phyloP scores from a whole-genome alignment of 2,797 vertebrate species.

The Halcyon chelicuti region DNA sequence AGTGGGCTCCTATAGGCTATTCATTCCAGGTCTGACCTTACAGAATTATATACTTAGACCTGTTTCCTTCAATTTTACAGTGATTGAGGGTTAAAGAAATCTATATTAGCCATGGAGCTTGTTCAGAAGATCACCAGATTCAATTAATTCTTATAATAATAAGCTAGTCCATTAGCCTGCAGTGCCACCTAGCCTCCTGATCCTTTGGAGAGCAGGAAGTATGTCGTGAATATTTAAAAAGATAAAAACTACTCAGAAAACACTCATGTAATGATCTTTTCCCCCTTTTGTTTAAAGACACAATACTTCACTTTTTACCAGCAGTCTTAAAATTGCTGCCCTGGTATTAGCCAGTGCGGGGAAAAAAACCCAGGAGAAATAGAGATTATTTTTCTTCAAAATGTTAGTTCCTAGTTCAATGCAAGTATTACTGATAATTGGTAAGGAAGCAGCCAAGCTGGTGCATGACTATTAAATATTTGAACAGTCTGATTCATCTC shows the following conservation, averaged over 20 bases:
- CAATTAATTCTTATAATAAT: not conserved
- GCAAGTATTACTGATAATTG: conserved; percentile 5
- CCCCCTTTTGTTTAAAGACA: not conserved
- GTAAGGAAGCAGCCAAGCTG: conserved; percentile 25
- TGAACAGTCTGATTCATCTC: conserved; percentile 53
- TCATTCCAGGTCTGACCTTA: not conserved
- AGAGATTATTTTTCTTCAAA: conserved; percentile 8
- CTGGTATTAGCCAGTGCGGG: not conserved
- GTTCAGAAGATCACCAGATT: not conserved
- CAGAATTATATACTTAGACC: not conserved
- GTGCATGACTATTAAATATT: conserved; percentile 38
- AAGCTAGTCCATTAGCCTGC: conserved; percentile 30
- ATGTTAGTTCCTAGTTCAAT: not conserved
- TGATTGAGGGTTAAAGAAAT: not conserved
- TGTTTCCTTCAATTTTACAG: not conserved
- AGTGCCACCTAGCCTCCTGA: conserved; percentile 63
- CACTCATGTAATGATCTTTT: not conserved
- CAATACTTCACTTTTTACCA: not conserved
- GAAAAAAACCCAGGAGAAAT: not conserved
- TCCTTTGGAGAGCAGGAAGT: not conserved
- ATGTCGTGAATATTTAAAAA: not conserved
- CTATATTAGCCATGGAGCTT: not conserved
- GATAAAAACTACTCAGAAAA: not conserved
- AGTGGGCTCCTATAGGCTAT: not conserved
- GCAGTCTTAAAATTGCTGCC: not conserved